A percentile compares a stretch with the other conserved stretches of the same genome.
Conservation (phyloP, 2,797 vertebrate species). For the Chelonia mydas region DNA sequence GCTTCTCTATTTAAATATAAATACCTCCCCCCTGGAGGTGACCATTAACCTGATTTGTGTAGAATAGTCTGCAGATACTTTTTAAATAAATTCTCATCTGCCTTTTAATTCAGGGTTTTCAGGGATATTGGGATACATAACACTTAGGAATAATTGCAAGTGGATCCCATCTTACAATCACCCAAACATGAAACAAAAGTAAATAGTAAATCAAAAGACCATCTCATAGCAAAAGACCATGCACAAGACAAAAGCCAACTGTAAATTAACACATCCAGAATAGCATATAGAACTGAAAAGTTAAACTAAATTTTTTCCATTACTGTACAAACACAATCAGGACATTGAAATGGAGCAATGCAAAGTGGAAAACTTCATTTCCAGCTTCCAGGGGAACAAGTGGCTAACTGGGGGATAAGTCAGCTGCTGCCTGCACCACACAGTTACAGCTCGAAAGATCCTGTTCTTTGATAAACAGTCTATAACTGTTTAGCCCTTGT, state of each 20-base stretch:
- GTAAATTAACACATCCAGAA: neutral
- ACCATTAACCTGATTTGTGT: neutral
- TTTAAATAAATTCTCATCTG: neutral
- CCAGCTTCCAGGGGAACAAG: neutral
- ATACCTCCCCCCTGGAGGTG: neutral
- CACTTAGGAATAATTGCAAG: neutral
- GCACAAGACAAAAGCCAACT: neutral
- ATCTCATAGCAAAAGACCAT: neutral
- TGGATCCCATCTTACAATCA: neutral
- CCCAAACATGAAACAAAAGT: neutral
- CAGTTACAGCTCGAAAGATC: neutral
- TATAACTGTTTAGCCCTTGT: neutral
- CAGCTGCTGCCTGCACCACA: neutral
- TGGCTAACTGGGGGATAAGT: neutral
- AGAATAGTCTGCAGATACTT: neutral
- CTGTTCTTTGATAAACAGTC: neutral
- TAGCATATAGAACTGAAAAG: fast-evolving
- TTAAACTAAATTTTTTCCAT: neutral
- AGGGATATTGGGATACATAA: neutral
- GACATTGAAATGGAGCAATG: neutral
- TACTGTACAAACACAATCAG: neutral
- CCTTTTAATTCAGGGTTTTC: neutral
- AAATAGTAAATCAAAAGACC: neutral
- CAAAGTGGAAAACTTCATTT: neutral
- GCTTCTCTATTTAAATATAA: neutral